Evolutionary conservation across 2,113 vertebrate species (phyloP).

Genomic region (Cygnus atratus): DNA sequence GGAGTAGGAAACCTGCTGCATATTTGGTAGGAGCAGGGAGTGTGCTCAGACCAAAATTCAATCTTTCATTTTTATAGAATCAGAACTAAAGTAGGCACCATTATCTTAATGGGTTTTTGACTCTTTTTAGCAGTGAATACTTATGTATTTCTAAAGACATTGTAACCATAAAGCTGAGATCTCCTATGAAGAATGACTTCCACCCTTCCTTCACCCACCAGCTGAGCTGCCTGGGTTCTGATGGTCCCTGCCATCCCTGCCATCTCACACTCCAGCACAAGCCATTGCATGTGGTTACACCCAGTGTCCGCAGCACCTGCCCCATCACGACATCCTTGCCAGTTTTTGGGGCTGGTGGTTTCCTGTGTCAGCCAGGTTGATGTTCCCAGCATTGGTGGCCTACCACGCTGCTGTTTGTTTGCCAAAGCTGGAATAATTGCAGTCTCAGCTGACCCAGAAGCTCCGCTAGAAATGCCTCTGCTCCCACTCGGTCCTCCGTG

Average conservation of each 20-base stretch:
- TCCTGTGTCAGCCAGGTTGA: neutral
- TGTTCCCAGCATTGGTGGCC: neutral
- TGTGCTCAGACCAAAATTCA: neutral
- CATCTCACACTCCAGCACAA: neutral
- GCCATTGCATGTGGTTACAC: fast-evolving
- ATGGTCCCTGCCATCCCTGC: neutral
- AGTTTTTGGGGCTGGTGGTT: neutral
- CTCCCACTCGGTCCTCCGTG: fast-evolving
- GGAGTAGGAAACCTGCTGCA: neutral
- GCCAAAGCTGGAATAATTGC: neutral
- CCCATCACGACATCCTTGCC: neutral
- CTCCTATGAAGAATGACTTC: neutral
- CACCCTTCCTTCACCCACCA: fast-evolving
- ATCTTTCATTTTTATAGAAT: neutral
- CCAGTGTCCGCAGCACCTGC: fast-evolving
- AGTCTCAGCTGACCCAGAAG: neutral
- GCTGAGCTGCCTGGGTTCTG: neutral
- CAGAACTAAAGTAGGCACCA: neutral
- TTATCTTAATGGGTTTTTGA: neutral
- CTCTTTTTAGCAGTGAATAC: neutral
- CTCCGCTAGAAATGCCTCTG: neutral
- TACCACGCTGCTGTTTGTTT: neutral
- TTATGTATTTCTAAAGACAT: neutral
- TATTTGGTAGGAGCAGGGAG: neutral
- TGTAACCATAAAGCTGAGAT: neutral